Evolutionary conservation across 2,797 vertebrate genomes (phyloP), one percentile per base, ranked within the genome.

Genomic region (Rhodeus uyekii): DNA sequence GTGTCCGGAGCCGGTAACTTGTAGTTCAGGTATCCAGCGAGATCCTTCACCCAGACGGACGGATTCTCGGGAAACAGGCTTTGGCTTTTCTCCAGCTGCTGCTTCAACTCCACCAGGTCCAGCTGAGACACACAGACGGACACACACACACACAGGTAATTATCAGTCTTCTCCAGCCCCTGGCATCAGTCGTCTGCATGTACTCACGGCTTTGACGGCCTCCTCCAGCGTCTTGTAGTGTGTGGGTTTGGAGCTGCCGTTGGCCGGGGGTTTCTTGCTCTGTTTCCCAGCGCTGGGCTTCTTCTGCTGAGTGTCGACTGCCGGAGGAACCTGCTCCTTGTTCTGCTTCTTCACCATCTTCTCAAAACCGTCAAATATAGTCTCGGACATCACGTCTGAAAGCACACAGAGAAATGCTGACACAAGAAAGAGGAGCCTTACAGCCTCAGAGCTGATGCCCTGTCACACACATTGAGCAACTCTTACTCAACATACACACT

Each of bases 21-120:
- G 90, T 94, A 94, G 93, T 99, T 99, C 84, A 99, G 96, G 89
- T 98, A 98, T 24, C 97, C 95, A 0, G 97, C 98, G 90, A 99
- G 93, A 91, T 99, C 98, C 93, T 99, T 99, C 87, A 98, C 90
- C 98, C 98, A 99, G 68, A 99, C 96, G 0, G 96, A 97, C 0
- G 97, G 97, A 87, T 97, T 99, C 67, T 96, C 96, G 0, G 96
- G 95, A 87, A 99, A 99, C 85, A 99, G 74, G 0, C 83, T 92
- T 87, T 95, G 95, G 91, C 97, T 98, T 87, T 92, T 96, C 19
- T 95, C 94, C 91, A 99, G 87, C 91, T 97, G 96, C 90, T 94
- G 95, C 91, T 96, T 96, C 85, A 99, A 92, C 18, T 96, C 96
- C 0, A 44, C 87, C 27, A 99, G 39, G 78, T 98, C 94, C 89